Evolutionary conservation across 2,888 invertebrate species (phyloP).

Genomic region (Lepidochitona cinerea): DNA sequence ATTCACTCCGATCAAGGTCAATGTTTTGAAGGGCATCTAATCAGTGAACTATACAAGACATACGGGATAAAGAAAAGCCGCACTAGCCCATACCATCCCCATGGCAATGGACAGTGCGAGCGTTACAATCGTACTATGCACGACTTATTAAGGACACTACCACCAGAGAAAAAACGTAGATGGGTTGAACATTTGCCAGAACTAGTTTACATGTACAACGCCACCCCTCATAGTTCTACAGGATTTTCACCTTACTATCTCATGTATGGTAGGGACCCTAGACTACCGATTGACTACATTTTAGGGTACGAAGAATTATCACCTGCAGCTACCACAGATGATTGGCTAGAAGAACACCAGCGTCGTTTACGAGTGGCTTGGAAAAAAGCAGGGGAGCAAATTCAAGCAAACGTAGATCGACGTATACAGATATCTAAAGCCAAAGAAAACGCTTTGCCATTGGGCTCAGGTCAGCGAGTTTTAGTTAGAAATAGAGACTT

Average conservation of each 20-base stretch:
- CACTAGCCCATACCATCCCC: slow-evolving; percentile 27
- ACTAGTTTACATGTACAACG: slow-evolving; percentile 22
- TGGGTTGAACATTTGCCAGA: slow-evolving; percentile 31
- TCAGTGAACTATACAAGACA: slow-evolving; percentile 23
- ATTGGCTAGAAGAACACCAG: slow-evolving; percentile 2
- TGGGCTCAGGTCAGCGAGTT: no score
- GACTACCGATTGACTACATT: slow-evolving; percentile 17
- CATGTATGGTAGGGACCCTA: slow-evolving; percentile 18
- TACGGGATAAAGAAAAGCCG: slow-evolving; percentile 25
- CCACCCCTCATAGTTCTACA: slow-evolving; percentile 15
- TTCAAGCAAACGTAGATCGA: background rate
- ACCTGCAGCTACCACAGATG: background rate
- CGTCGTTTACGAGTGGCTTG: background rate
- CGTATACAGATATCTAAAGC: no score
- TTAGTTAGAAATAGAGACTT: slow-evolving; percentile 2
- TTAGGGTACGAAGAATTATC: slow-evolving; percentile 2
- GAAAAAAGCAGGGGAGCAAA: background rate
- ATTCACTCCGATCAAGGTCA: slow-evolving; percentile 23
- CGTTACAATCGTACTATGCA: slow-evolving; percentile 32
- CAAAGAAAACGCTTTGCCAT: no score
- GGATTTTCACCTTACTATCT: slow-evolving; percentile 11
- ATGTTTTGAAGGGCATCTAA: slow-evolving; percentile 11
- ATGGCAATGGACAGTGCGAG: slow-evolving; percentile 25
- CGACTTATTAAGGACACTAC: slow-evolving; percentile 23
- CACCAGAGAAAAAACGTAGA: slow-evolving; percentile 24